Evolutionary conservation across 2,113 vertebrate species (phyloP), one percentile per base, ranked within the genome.

Genomic region (Anoura caudifer): DNA sequence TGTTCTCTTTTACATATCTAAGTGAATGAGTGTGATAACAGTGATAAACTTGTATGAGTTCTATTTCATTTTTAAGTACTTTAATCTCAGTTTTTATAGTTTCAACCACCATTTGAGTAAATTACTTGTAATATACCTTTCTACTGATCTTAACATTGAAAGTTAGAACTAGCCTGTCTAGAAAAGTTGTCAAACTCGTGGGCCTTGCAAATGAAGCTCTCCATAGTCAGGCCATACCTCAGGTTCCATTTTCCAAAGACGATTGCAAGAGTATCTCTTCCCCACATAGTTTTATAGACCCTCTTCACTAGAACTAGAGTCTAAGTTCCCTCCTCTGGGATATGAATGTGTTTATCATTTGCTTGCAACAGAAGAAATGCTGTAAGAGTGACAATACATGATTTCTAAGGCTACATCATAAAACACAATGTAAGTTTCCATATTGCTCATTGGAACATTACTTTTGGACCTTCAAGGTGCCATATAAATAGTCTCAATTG

Each of bases 31-130:
- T 87, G 8, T 54, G 54, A 59, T 63, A 92, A 88, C 28, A 93
- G 17, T 8, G 33, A 50, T 93, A 77, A 80, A 9, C 12, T 75
- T 96, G 41, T 28, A 45, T 59, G 56, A 90, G 13, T 6, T 83
- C 28, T 77, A 31, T 76, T 87, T 82, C 90, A 88, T 72, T 94
- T 90, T 93, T 63, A 83, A 52, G 22, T 47, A 72, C 70, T 77
- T 80, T 86, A 75, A 79, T 59, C 80, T 82, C 24, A 52, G 50
- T 81, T 96, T 95, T 73, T 41, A 76, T 87, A 76, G 33, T 90
- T 94, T 75, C 17, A 75, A 89, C 20, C 31, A 84, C 90, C 69
- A 70, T 75, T 96, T 90, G 33, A 90, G 3, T 80, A 87, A 95
- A 80, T 94, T 94, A 24, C 28, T 54, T 87, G 10, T 50, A 80